Conservation (phyloP, 2,113 vertebrate species). For the Elephantulus edwardii region DNA sequence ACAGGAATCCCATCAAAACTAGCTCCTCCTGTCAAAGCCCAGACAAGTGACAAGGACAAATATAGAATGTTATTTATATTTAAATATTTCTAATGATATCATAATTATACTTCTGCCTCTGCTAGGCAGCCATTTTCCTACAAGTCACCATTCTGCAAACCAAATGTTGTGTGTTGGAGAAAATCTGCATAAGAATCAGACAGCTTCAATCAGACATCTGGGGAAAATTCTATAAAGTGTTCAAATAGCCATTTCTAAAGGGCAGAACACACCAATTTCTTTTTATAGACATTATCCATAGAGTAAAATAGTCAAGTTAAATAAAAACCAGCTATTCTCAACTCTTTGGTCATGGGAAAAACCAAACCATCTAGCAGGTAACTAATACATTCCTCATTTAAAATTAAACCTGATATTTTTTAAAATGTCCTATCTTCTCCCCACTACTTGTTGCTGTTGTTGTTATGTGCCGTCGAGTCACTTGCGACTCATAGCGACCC, state of each 20-base stretch:
- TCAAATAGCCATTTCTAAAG: constrained; percentile 66
- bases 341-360: background rate
- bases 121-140: constrained; percentile 75
- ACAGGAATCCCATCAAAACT: constrained; percentile 85
- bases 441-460: too few relatives aligned
- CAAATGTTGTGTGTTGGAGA: constrained; percentile 74
- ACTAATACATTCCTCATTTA: constrained; percentile 38
- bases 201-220: constrained; percentile 76
- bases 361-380: background rate
- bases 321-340: constrained; percentile 4
- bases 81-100: constrained; percentile 84
- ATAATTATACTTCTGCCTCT: constrained; percentile 79
- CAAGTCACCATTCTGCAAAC: constrained; percentile 77
- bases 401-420: constrained; percentile 27
- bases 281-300: constrained; percentile 32
- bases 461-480: too few relatives aligned
- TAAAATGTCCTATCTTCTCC: constrained; percentile 4
- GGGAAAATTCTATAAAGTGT: constrained; percentile 58
- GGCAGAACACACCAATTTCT: constrained; percentile 15
- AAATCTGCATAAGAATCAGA: constrained; percentile 80
- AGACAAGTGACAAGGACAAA: constrained; percentile 85
- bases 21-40: constrained; percentile 84
- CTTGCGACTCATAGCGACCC: too few relatives aligned
- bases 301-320: background rate
- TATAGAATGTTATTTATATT: constrained; percentile 85